A percentile compares a stretch with the other conserved stretches of the same genome.
Evolutionary conservation across 2,113 vertebrate genomes (phyloP).

Genomic region (Syngnathus scovelli): DNA sequence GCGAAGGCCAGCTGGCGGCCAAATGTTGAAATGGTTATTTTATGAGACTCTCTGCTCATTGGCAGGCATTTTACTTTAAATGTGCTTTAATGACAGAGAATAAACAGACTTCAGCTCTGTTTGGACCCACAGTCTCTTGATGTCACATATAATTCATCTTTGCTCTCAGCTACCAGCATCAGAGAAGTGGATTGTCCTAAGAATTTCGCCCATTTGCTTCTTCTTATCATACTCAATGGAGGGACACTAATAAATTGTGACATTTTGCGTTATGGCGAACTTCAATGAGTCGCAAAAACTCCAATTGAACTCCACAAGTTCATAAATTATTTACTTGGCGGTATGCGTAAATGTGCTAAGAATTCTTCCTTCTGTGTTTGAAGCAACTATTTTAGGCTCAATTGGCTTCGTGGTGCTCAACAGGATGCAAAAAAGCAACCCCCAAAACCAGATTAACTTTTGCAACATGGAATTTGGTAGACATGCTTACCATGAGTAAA

Average conservation of each 20-base stretch:
- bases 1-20: not conserved
- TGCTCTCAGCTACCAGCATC: not conserved
- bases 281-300: not conserved
- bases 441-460: too few species aligned
- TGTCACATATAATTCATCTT: not conserved
- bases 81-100: not conserved
- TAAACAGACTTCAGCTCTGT: not conserved
- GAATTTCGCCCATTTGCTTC: not conserved
- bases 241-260: not conserved
- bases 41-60: not conserved
- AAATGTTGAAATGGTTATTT: conserved; percentile 4
- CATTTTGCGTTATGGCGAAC: not conserved
- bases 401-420: too few species aligned
- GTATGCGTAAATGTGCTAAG: not conserved
- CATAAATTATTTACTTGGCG: not conserved
- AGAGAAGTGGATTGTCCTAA: not conserved
- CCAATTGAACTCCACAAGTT: not conserved
- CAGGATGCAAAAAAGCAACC: too few species aligned
- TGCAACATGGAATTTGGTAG: too few species aligned
- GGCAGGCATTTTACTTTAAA: not conserved
- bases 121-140: not conserved
- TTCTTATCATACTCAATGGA: too few species aligned
- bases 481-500: too few species aligned
- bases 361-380: too few species aligned
- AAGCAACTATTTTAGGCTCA: too few species aligned